These are phyloP conservation scores for Ptiloglossa arizonensis DNA, from an alignment of 1,140 invertebrate species.

Conservation along the genomic window DNA sequence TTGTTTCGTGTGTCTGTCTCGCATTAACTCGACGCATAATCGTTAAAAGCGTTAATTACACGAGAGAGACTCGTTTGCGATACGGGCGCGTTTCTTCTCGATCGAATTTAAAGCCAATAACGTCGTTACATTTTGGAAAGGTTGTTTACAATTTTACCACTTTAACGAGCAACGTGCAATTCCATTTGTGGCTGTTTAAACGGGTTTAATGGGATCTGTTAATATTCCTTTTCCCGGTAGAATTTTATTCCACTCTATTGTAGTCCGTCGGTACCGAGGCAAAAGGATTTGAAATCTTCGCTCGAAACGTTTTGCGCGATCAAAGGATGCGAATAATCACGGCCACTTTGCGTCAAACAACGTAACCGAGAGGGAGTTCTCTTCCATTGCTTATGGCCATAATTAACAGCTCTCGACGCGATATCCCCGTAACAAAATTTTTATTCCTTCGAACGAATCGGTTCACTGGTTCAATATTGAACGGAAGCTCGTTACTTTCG, in stretches of 20 bases:
- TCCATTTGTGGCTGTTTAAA: slow-evolving; percentile 7
- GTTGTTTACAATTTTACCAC: too few relatives aligned
- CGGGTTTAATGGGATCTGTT: not conserved
- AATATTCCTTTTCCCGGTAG: not conserved
- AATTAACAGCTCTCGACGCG: slow-evolving; percentile 3
- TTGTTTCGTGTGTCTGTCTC: too few relatives aligned
- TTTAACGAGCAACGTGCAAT: not conserved
- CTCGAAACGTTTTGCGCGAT: not conserved
- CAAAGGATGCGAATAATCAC: slow-evolving; percentile 21
- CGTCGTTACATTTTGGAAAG: slow-evolving; percentile 22
- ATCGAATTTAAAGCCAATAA: not conserved
- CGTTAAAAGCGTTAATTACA: not conserved
- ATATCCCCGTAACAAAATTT: not conserved
- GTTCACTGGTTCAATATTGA: not conserved
- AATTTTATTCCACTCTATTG: slow-evolving; percentile 15
- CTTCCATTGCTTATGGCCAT: slow-evolving; percentile 8
- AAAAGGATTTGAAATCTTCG: not conserved
- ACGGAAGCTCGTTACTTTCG: slow-evolving; percentile 1
- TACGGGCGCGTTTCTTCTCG: not conserved
- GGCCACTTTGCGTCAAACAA: not conserved
- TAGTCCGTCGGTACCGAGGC: too few relatives aligned
- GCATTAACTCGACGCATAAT: not conserved
- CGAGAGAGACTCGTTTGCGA: not conserved
- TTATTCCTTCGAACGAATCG: not conserved
- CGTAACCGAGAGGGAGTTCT: not conserved